Conservation (phyloP, 2,797 vertebrate species). For the Moxostoma hubbsi region DNA sequence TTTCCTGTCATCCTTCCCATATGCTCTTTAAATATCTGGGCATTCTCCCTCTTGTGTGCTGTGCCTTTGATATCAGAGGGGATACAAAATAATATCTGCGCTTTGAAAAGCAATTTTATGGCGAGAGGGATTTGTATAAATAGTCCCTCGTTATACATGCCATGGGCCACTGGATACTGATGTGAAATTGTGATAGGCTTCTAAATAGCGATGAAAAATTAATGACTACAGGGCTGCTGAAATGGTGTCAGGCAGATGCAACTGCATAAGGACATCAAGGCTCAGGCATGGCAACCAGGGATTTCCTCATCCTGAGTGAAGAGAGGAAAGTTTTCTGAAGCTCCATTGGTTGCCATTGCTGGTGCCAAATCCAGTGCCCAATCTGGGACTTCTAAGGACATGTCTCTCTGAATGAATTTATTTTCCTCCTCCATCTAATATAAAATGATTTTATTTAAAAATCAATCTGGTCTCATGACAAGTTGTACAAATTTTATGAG, state of each 20-base stretch:
- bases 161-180: constrained; percentile 76
- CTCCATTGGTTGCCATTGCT: no score
- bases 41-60: constrained; percentile 72
- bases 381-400: no score
- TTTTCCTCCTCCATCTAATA: no score
- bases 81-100: constrained; percentile 79
- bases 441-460: no score
- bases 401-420: no score
- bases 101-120: constrained; percentile 83
- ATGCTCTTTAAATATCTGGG: constrained; percentile 77
- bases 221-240: constrained; percentile 74
- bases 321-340: constrained; percentile 34
- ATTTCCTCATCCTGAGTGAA: constrained; percentile 28
- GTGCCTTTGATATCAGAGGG: constrained; percentile 79
- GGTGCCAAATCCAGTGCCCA: no score
- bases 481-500: no score
- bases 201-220: constrained; percentile 84
- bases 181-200: constrained; percentile 79
- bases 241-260: constrained; percentile 78
- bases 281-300: constrained; percentile 43
- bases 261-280: constrained; percentile 83
- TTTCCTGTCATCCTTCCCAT: constrained; percentile 71
- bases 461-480: no score
- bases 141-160: constrained; percentile 78
- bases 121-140: constrained; percentile 80